Evolutionary conservation across 2,113 vertebrate species (phyloP), one percentile per base, ranked within the genome.

Genomic region (Nerophis ophidion): DNA sequence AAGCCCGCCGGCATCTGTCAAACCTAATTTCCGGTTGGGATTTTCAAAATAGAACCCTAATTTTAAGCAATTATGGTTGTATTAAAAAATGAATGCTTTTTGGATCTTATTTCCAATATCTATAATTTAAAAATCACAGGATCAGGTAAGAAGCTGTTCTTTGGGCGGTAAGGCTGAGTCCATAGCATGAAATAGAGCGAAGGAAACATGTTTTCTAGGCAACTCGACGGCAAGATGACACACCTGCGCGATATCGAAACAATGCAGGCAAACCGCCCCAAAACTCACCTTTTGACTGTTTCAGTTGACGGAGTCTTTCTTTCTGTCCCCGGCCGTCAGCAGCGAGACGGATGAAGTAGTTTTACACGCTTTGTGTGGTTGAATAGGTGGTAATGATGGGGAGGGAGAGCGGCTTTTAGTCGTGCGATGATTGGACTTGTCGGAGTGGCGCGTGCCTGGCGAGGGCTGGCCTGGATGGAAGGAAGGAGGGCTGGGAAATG

Each of bases 381-480:
- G 66, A 57, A 17, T 1, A 3, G 45, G 19, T n/a, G 1, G 36
- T 4, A 19, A 8, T 11, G 8, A 38, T 16, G 9, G 48, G n/a
- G 40, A 42, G 5, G 57, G 13, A 38, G 11, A 6, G 2, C 45
- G 10, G 10, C 44, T 33, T 8, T 12, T 26, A 26, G 59, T 79
- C 70, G 15, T 61, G 38, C 54, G 66, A 57, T 81, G 83, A 87
- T 91, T 91, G 90, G 89, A 68, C 72, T 34, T 38, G 45, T 57
- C 11, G 10, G 65, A 74, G 88, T 91, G 90, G 90, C 86, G 90
- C 88, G 90, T 86, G 84, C 75, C 44, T 58, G 64, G 8, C 36
- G 33, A 56, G 76, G 88, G 86, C 69, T 45, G 78, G 79, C n/a
- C 48, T 26, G 68, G 35, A 38, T 55, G 34, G 49, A 47, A 51